These are phyloP conservation scores for Palythoa grandiflora DNA, from an alignment of 92 coral and sea anemone species.

Conservation along the genomic window DNA sequence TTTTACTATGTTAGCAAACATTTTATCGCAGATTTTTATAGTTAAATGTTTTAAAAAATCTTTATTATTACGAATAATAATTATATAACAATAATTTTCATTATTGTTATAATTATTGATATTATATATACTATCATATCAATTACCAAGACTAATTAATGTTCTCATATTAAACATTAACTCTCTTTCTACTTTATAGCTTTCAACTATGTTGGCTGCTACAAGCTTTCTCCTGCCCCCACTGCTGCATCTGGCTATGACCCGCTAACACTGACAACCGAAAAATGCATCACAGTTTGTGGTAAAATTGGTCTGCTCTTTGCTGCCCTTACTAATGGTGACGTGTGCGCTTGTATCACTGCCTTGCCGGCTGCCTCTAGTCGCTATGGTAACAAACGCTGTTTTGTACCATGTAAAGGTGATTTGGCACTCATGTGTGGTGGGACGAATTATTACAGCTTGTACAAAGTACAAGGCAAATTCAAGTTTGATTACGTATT, in stretches of 20 bases:
- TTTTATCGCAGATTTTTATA: too few relatives aligned
- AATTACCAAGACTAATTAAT: background rate
- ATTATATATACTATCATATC: background rate
- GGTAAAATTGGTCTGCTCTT: constrained; percentile 51
- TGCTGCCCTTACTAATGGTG: constrained; percentile 62
- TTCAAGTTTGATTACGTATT: constrained; percentile 41
- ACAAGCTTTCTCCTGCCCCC: constrained; percentile 31
- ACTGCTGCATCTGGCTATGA: constrained; percentile 17
- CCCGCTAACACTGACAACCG: constrained; percentile 44
- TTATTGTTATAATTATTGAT: background rate
- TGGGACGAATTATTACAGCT: constrained; percentile 59
- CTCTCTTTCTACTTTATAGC: constrained; percentile 30
- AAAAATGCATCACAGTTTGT: constrained; percentile 72
- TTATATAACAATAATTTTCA: too few relatives aligned
- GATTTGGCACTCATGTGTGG: constrained; percentile 76
- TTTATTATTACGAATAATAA: too few relatives aligned
- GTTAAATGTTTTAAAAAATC: too few relatives aligned
- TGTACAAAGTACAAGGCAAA: constrained; percentile 59
- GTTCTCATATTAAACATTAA: background rate
- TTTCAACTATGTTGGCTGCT: constrained; percentile 58
- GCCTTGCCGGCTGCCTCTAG: constrained; percentile 41
- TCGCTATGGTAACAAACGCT: constrained; percentile 47
- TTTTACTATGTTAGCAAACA: too few relatives aligned
- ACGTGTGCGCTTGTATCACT: constrained; percentile 67
- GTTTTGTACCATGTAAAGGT: constrained; percentile 73